These are phyloP conservation scores for Coronaproctus castanopsis DNA, from an alignment of 2,888 invertebrate genomes.

Conservation along the genomic window DNA sequence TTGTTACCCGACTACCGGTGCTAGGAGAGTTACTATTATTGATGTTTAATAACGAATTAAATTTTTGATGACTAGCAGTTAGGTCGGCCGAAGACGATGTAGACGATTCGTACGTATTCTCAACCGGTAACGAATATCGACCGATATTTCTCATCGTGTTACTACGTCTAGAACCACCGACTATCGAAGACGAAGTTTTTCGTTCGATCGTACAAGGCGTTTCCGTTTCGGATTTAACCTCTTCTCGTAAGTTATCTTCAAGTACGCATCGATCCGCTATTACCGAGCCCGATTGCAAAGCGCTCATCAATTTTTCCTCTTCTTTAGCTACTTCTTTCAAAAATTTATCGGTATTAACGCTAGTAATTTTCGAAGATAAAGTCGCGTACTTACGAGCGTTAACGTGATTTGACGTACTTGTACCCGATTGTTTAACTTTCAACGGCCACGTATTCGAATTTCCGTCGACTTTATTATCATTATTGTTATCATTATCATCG, in stretches of 20 bases:
- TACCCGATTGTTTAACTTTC: constrained; percentile 11
- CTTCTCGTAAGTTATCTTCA: not conserved
- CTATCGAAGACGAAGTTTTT: not conserved
- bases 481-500: constrained; percentile 8
- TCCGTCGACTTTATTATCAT: constrained; percentile 18
- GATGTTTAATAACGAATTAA: too few relatives aligned
- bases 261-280: too few relatives aligned
- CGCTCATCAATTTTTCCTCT: constrained; percentile 56
- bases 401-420: constrained; percentile 21
- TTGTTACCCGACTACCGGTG: constrained; percentile 21
- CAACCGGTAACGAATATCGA: constrained; percentile 1
- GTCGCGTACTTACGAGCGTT: constrained; percentile 5
- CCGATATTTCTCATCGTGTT: not conserved
- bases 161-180: not conserved
- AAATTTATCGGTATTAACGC: constrained; percentile 2
- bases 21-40: too few relatives aligned
- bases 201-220: not conserved
- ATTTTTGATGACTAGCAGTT: constrained; percentile 6
- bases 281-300: constrained; percentile 49
- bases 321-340: constrained; percentile 57
- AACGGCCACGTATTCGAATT: constrained; percentile 21
- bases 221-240: not conserved
- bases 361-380: constrained; percentile 1
- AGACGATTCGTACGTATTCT: not conserved
- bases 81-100: not conserved